These are phyloP conservation scores for Danionella cerebrum DNA, from an alignment of 2,113 vertebrate genomes.

Conservation along the genomic window DNA sequence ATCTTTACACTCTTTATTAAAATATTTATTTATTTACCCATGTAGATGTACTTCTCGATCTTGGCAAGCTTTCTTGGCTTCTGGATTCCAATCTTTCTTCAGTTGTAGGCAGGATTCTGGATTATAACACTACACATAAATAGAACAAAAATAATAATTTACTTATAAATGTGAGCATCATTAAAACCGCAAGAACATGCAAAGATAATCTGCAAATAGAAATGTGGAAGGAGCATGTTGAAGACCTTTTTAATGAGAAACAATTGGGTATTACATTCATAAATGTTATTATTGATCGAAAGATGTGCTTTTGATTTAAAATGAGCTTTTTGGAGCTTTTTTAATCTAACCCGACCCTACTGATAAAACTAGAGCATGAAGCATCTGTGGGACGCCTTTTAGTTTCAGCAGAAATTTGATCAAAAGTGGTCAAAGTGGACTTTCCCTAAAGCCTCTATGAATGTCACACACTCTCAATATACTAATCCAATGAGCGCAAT, in stretches of 20 bases:
- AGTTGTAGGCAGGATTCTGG: conserved; percentile 73
- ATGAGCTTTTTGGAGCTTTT: too few species aligned
- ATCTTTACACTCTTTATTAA: neutral
- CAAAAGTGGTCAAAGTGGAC: too few species aligned
- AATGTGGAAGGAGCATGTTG: too few species aligned
- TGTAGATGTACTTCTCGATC: conserved; percentile 50
- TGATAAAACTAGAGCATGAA: neutral
- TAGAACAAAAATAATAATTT: neutral
- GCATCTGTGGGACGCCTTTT: neutral
- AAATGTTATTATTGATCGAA: too few species aligned
- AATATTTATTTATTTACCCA: conserved; percentile 60
- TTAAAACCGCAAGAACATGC: too few species aligned
- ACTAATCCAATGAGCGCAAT: neutral
- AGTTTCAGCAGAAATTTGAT: conserved; percentile 16
- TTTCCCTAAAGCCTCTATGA: too few species aligned
- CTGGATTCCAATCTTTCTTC: conserved; percentile 69
- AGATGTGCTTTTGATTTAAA: too few species aligned
- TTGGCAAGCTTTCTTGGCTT: conserved; percentile 63
- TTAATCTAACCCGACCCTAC: neutral
- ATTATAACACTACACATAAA: conserved; percentile 71
- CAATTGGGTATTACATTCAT: too few species aligned
- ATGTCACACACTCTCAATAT: conserved; percentile 39
- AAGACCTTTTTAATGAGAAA: too few species aligned
- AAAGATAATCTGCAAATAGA: too few species aligned
- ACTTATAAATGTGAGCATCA: neutral